phyloP scores from a whole-genome alignment of 2,888 invertebrate species.

The Cyclophora albipunctata region DNA sequence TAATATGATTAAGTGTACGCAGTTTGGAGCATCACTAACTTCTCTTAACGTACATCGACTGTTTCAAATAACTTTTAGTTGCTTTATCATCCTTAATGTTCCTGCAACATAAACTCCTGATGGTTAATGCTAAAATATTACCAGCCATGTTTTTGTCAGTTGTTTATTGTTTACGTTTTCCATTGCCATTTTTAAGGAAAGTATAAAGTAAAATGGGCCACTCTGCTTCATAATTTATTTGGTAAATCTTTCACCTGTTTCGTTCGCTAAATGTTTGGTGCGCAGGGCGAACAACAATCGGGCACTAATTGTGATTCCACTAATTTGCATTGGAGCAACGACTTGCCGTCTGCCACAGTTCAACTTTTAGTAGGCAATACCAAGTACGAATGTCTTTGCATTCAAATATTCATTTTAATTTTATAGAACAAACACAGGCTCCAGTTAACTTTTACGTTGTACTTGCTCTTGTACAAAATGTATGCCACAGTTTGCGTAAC shows the following conservation, averaged over 20 bases:
- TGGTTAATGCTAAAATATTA: too few species aligned
- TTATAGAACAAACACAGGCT: not conserved
- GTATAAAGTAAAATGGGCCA: too few species aligned
- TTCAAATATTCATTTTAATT: not conserved
- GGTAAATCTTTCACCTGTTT: constrained; percentile 52
- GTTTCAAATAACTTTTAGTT: too few species aligned
- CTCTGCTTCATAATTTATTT: constrained; percentile 44
- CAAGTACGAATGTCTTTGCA: not conserved
- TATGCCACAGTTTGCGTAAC: constrained; percentile 3
- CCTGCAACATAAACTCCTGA: too few species aligned
- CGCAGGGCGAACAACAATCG: constrained; percentile 56
- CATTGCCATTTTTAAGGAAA: too few species aligned
- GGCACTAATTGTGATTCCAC: constrained; percentile 64
- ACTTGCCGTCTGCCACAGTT: constrained; percentile 32
- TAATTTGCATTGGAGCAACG: constrained; percentile 57
- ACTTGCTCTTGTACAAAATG: not conserved
- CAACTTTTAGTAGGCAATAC: constrained; percentile 20
- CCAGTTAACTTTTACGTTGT: too few species aligned
- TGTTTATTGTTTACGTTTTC: too few species aligned
- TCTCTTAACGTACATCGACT: too few species aligned
- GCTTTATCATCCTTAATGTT: too few species aligned
- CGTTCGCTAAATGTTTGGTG: constrained; percentile 54
- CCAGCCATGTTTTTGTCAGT: too few species aligned
- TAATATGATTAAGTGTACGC: too few species aligned
- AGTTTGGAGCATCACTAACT: too few species aligned